A percentile compares a stretch with the other conserved stretches of the same genome.
These are phyloP conservation scores for Caenorhabditis uteleia DNA, from an alignment of 2,888 invertebrate genomes.

Conservation along the genomic window DNA sequence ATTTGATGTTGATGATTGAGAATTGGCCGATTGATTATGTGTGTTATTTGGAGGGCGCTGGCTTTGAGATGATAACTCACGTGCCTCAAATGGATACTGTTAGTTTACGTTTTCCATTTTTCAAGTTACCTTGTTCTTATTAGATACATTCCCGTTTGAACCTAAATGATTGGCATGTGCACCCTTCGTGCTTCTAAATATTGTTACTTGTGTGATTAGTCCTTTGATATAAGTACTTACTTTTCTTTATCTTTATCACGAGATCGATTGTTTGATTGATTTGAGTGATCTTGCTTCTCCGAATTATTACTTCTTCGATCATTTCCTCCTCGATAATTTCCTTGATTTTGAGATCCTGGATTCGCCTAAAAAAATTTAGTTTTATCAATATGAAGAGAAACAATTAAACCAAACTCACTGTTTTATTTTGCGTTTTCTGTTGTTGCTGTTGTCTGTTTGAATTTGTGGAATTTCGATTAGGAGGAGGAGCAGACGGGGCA, in stretches of 20 bases:
- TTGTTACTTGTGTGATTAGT: not conserved
- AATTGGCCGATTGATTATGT: too few species aligned
- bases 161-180: too few species aligned
- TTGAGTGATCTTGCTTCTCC: not conserved
- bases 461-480: not conserved
- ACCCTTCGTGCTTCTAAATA: too few species aligned
- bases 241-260: conserved; percentile 11
- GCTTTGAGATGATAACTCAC: too few species aligned
- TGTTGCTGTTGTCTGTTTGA: not conserved
- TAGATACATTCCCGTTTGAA: too few species aligned
- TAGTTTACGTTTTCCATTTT: too few species aligned
- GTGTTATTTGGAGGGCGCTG: too few species aligned
- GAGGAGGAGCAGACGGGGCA: not conserved
- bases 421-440: not conserved
- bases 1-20: too few species aligned
- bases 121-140: too few species aligned
- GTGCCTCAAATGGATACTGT: too few species aligned
- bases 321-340: not conserved
- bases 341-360: not conserved
- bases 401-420: not conserved
- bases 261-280: conserved; percentile 1
- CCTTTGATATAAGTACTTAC: not conserved
- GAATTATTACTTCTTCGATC: not conserved
- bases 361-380: not conserved
- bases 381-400: not conserved